These are phyloP conservation scores for Microtus oregoni DNA, from an alignment of 2,113 vertebrate genomes.

Conservation along the genomic window DNA sequence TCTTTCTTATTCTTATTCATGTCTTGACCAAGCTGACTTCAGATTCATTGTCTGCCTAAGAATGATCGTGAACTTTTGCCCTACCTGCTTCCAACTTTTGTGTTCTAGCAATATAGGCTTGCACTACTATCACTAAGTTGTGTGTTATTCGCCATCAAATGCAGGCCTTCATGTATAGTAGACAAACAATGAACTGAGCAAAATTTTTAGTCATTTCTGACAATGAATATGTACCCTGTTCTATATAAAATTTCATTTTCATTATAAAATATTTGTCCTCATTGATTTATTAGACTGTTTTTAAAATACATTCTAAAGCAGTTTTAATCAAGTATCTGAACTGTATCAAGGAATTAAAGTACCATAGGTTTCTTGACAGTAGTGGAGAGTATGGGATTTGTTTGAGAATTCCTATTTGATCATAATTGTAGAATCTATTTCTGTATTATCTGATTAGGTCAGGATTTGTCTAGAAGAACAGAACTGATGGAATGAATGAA, in stretches of 20 bases:
- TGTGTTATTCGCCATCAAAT: not conserved
- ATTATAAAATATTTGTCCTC: not conserved
- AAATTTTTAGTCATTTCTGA: not conserved
- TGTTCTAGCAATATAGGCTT: not conserved
- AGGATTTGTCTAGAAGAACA: not conserved
- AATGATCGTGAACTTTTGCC: not conserved
- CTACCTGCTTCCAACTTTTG: not conserved
- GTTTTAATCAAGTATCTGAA: not conserved
- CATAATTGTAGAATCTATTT: slow-evolving; percentile 15
- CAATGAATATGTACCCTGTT: not conserved
- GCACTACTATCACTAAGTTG: not conserved
- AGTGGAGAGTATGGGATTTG: not conserved
- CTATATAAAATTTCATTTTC: not conserved
- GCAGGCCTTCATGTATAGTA: not conserved
- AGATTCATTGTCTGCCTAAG: not conserved
- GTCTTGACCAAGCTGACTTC: not conserved
- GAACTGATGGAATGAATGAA: not conserved
- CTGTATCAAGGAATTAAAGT: not conserved
- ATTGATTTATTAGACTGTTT: not conserved
- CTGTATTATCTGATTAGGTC: too few species aligned
- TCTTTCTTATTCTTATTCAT: not conserved
- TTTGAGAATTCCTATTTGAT: not conserved
- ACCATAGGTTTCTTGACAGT: slow-evolving; percentile 27
- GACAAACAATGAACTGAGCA: not conserved
- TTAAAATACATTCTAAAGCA: not conserved